Base-by-base conservation (phyloP, 2,888 invertebrate genomes). In the Acrocyrtus sp. region DNA sequence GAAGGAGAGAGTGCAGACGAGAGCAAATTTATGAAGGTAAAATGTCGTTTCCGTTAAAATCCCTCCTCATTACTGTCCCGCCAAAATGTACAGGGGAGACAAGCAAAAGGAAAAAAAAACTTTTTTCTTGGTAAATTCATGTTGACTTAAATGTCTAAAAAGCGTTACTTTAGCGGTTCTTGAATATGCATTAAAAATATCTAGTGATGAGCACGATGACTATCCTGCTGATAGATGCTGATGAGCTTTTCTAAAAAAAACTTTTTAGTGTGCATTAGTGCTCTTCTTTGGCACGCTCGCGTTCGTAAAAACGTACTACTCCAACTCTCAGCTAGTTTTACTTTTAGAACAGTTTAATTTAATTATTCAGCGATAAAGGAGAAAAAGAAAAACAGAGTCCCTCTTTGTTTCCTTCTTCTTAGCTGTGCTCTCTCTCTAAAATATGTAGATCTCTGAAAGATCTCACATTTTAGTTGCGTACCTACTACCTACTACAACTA, bases 331-430 rank as follows among this genome's bases (percentile, higher is more conserved):
- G 6, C 3, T n/a, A 41, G 17, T n/a, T 15, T 41, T 41, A n/a
- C 17, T 51, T 54, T 54, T 19, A 22, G 24, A 53, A 26, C 51
- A 45, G 53, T 60, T 54, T 68, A 68, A 68, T 61, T 60, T 61
- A 68, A 68, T 68, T 61, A 68, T 45, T 56, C 29, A 34, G 27
- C 17, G 19, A 45, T 43, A 68, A 43, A 68, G 54, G 24, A 60
- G 6, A 39, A 47, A 61, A 61, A 34, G 24, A 12, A 54, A 54
- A 54, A 26, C 19, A 19, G 8, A 21, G 34, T 39, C 39, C 17
- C 54, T 34, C 39, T 6, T 39, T 26, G 22, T 24, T 27, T 47
- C 47, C n/a, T 17, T 19, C 19, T 3, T 26, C 50, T 15, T 12
- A 50, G 12, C 4, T 19, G 19, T n/a, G 4, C 47, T 47, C 34